phyloP scores from a whole-genome alignment of 2,888 invertebrate genomes.

The Hipparchia sbordonii region DNA sequence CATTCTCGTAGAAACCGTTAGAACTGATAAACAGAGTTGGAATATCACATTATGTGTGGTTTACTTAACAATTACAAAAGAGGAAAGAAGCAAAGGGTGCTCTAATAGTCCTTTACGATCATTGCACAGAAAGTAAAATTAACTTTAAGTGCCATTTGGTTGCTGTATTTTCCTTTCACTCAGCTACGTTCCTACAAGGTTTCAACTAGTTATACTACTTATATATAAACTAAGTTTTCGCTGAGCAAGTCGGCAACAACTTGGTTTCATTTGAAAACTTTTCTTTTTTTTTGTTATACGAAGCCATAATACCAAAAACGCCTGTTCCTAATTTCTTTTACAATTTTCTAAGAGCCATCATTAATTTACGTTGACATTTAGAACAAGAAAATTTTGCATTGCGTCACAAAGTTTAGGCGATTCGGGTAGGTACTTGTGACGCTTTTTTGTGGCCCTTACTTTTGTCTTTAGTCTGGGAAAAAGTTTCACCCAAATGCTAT shows the following conservation, averaged over 20 bases:
- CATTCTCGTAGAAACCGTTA: neutral
- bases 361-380: constrained; percentile 81
- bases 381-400: constrained; percentile 79
- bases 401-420: constrained; percentile 80
- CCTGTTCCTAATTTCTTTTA: constrained; percentile 81
- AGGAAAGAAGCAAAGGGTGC: constrained; percentile 60
- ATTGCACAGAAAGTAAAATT: constrained; percentile 25
- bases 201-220: neutral
- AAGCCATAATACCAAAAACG: constrained; percentile 79
- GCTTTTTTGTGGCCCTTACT: constrained; percentile 53
- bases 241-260: neutral
- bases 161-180: constrained; percentile 12
- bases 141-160: constrained; percentile 33
- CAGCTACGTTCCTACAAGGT: neutral
- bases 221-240: neutral
- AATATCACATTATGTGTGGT: constrained; percentile 66
- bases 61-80: constrained; percentile 71
- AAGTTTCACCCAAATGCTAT: constrained; percentile 1
- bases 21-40: neutral
- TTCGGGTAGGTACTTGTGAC: constrained; percentile 70
- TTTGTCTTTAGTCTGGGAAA: constrained; percentile 13
- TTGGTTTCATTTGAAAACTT: constrained; percentile 27
- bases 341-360: constrained; percentile 80
- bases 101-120: constrained; percentile 52
- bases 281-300: constrained; percentile 63